Evolutionary conservation across 2,888 invertebrate species (phyloP), one percentile per base, ranked within the genome.

Genomic region (Epirrhoe tristata): DNA sequence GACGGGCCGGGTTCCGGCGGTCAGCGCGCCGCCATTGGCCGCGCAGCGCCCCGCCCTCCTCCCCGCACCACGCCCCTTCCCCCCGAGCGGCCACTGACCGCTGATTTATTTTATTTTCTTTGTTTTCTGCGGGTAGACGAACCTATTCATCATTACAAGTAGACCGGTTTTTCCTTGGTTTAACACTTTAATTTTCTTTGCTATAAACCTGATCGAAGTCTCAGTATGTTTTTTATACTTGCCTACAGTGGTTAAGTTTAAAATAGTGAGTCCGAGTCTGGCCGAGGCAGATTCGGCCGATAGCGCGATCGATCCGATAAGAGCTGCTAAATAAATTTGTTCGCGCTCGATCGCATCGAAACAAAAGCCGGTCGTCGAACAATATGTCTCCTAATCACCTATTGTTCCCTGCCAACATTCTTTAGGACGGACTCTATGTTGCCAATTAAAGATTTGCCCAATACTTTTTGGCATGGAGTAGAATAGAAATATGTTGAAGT

Each of bases 11-110:
- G 24, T 3, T 24, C 66, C 77, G 72, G 73, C 75, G 82, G 83
- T 73, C 80, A 77, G 78, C 72, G 79, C 79, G 74, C 61, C 65
- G 78, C 70, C 58, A 83, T 84, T 86, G 86, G 85, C 62, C 14
- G 56, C 50, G 76, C 74, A 65, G 7, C 73, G 67, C 69, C 69
- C 74, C 69, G 62, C 65, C 66, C 60, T 62, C 51, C 65, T 53
- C 57, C 17, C 17, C 64, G 58, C 51, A 60, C 64, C 36, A 34
- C 69, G 12, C 65, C 63, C 57, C 62, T 65, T 0, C 52, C 63
- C 70, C 68, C 32, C 32, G 36, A 17, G 36, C 52, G 52, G 46
- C 12, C 16, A 16, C 48, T 48, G 48, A 14, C 48, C 48, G 43
- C 57, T 53, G 53, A 32, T n/a, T 32, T 31, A 53, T 48, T 16